These are phyloP conservation scores for Diachasma alloeum DNA, from an alignment of 1,140 invertebrate genomes.

Conservation along the genomic window DNA sequence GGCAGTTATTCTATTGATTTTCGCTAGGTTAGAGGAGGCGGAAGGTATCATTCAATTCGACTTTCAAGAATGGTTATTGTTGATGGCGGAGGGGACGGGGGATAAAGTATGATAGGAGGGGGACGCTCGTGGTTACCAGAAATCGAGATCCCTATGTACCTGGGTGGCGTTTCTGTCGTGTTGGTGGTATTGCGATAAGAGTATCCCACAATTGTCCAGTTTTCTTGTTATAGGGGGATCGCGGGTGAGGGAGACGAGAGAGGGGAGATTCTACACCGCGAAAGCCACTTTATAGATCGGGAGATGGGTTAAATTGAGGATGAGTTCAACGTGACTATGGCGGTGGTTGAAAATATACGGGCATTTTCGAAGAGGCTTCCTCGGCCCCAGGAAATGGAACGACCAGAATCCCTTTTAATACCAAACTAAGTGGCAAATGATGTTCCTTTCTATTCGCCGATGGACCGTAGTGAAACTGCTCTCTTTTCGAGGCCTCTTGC, in stretches of 20 bases:
- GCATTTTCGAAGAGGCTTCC: not conserved
- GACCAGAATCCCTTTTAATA: conserved; percentile 53
- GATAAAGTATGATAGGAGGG: too few relatives aligned
- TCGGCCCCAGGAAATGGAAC: conserved; percentile 37
- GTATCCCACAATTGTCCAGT: not conserved
- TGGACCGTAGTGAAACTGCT: conserved; percentile 6
- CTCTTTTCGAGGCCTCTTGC: conserved; percentile 40
- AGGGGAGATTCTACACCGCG: not conserved
- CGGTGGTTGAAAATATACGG: not conserved
- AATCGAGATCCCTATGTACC: not conserved
- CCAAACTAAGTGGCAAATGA: conserved; percentile 56
- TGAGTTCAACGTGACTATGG: not conserved
- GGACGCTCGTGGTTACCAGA: not conserved
- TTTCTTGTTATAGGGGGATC: not conserved
- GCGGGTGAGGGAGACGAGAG: not conserved
- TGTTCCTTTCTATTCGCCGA: conserved; percentile 40
- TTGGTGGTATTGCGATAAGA: not conserved
- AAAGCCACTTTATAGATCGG: not conserved
- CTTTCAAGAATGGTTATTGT: not conserved
- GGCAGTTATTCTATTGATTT: not conserved
- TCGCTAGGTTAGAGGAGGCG: not conserved
- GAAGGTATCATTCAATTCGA: not conserved
- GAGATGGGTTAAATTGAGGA: not conserved
- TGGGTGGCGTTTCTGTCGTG: not conserved
- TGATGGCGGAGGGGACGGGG: not conserved